Conservation (phyloP, 2,113 vertebrate species). For the Hippocampus zosterae region DNA sequence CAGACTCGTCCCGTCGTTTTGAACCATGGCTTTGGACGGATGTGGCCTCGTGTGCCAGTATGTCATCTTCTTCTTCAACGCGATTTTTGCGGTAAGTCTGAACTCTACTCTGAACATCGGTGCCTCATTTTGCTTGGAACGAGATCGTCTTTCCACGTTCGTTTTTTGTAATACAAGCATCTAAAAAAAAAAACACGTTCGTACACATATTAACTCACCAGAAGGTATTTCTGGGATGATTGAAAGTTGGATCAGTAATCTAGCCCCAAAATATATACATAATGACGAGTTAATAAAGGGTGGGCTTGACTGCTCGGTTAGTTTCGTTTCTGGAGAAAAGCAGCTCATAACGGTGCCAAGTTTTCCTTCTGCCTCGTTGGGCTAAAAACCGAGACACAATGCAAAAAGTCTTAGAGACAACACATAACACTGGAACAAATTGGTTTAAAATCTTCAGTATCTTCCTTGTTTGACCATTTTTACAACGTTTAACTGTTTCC, state of each 20-base stretch:
- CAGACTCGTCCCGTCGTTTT: conserved; percentile 1
- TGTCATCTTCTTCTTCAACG: conserved; percentile 57
- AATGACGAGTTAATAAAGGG: neutral
- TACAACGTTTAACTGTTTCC: no score
- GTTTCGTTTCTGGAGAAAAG: neutral
- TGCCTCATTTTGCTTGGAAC: neutral
- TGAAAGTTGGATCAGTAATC: neutral
- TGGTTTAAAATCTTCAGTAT: no score
- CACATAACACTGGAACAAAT: no score
- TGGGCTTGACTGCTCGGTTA: neutral
- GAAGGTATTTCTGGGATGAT: neutral
- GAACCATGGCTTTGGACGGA: conserved; percentile 56
- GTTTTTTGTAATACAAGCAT: neutral
- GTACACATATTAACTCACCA: neutral
- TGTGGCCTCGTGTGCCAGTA: conserved; percentile 56
- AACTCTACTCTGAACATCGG: neutral
- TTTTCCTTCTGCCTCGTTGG: neutral
- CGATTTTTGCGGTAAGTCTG: conserved; percentile 55
- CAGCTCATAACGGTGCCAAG: neutral
- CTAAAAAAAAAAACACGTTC: neutral
- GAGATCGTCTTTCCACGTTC: neutral
- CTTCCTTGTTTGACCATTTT: no score
- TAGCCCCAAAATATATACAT: no score
- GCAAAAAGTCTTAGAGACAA: no score
- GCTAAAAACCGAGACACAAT: no score